Evolutionary conservation across 2,797 vertebrate species (phyloP).

Genomic region (Knipowitschia caucasica): DNA sequence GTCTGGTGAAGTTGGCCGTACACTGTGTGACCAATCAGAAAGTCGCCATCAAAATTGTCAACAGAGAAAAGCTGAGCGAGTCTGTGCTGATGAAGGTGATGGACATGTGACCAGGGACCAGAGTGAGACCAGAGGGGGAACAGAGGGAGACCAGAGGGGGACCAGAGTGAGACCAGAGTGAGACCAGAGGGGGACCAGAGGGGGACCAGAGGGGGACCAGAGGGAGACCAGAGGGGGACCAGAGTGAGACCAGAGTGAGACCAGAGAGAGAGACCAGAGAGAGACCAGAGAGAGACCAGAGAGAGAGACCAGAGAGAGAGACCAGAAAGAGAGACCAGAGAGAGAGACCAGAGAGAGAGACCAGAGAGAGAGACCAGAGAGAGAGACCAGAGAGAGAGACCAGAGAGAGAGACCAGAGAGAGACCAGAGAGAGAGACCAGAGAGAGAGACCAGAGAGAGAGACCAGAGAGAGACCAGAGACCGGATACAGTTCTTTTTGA

Average conservation of each 20-base stretch:
- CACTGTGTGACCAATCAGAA: conserved; percentile 93
- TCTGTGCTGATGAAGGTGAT: conserved; percentile 96
- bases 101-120: too few relatives aligned
- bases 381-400: neutral
- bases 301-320: neutral
- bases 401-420: neutral
- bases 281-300: neutral
- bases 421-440: neutral
- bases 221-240: neutral
- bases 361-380: neutral
- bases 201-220: neutral
- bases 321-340: neutral
- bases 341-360: neutral
- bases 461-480: neutral
- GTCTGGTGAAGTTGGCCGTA: conserved; percentile 87
- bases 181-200: neutral
- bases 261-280: neutral
- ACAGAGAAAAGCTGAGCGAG: conserved; percentile 91
- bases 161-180: neutral
- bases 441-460: neutral
- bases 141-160: neutral
- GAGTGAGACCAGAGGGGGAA: too few relatives aligned
- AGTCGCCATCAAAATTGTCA: conserved; percentile 92
- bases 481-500: neutral
- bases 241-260: neutral